Evolutionary conservation across 2,888 invertebrate genomes (phyloP).

Genomic region (Calliopum simillimum): DNA sequence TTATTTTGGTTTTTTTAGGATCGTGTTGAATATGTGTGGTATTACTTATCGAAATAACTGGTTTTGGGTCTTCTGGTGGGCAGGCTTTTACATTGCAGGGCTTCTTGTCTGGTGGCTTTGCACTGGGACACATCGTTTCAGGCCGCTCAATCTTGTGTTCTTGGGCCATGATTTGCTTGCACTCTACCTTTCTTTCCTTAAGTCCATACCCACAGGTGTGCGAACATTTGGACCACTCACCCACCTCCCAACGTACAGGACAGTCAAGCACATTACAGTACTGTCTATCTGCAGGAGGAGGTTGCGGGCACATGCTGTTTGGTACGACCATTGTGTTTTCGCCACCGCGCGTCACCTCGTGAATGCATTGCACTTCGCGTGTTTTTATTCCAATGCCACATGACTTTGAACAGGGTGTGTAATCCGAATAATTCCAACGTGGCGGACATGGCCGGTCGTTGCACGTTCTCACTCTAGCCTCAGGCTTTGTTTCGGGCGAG

Average conservation of each 20-base stretch:
- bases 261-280: conserved; percentile 95
- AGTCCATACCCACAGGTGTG: conserved; percentile 92
- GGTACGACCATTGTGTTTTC: conserved; percentile 93
- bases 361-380: conserved; percentile 75
- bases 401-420: conserved; percentile 89
- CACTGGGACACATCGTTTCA: conserved; percentile 79
- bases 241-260: conserved; percentile 88
- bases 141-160: conserved; percentile 88
- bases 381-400: conserved; percentile 96
- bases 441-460: conserved; percentile 97
- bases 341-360: conserved; percentile 84
- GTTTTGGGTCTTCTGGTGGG: conserved; percentile 76
- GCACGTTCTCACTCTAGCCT: conserved; percentile 88
- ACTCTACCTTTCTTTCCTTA: conserved; percentile 84
- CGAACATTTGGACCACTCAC: conserved; percentile 92
- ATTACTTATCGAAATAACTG: conserved; percentile 82
- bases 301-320: conserved; percentile 90
- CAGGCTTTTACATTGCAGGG: conserved; percentile 89
- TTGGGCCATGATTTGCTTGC: conserved; percentile 93
- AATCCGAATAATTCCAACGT: conserved; percentile 92
- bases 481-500: conserved; percentile 87
- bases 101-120: conserved; percentile 81
- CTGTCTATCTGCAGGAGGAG: conserved; percentile 88
- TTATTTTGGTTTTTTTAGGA: conserved; percentile 82
- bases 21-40: conserved; percentile 88